A percentile compares a stretch with the other conserved stretches of the same genome.
Evolutionary conservation across 2,888 invertebrate genomes (phyloP).

Genomic region (Scaptomyza tumidula): DNA sequence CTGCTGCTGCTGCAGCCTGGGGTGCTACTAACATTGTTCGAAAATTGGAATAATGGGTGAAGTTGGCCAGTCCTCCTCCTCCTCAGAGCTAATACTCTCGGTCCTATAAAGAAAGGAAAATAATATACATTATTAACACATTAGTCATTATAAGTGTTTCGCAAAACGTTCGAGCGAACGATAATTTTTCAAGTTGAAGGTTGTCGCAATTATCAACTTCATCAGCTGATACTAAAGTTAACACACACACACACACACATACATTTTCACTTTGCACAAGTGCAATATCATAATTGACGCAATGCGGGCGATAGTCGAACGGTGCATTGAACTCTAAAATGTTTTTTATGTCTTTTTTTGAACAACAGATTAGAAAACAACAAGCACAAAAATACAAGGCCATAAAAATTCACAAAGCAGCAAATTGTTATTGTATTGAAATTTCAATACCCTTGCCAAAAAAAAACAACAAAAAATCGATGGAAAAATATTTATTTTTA

Average conservation of each 20-base stretch:
- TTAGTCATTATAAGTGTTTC: constrained; percentile 13
- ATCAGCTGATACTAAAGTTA: constrained; percentile 46
- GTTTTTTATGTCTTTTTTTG: constrained; percentile 52
- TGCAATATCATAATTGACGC: constrained; percentile 39
- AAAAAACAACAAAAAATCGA: not conserved
- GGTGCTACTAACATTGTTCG: constrained; percentile 84
- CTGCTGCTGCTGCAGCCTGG: constrained; percentile 35
- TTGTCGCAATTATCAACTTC: not conserved
- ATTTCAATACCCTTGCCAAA: constrained; percentile 41
- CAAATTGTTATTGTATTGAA: constrained; percentile 19
- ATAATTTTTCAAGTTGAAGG: constrained; percentile 61
- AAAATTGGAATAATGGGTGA: constrained; percentile 87
- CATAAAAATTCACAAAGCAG: constrained; percentile 20
- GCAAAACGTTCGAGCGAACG: not conserved
- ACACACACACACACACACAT: constrained; percentile 5
- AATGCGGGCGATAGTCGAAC: constrained; percentile 29
- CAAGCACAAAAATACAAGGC: constrained; percentile 33
- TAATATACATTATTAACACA: not conserved
- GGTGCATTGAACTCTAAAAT: constrained; percentile 65
- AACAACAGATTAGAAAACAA: constrained; percentile 37
- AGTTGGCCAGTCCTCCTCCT: constrained; percentile 87
- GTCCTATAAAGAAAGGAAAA: constrained; percentile 84
- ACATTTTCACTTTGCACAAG: constrained; percentile 45
- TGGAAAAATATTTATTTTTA: constrained; percentile 8
- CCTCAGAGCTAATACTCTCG: constrained; percentile 87